phyloP scores from a whole-genome alignment of 2,113 vertebrate genomes.

The Corydoras sp. region DNA sequence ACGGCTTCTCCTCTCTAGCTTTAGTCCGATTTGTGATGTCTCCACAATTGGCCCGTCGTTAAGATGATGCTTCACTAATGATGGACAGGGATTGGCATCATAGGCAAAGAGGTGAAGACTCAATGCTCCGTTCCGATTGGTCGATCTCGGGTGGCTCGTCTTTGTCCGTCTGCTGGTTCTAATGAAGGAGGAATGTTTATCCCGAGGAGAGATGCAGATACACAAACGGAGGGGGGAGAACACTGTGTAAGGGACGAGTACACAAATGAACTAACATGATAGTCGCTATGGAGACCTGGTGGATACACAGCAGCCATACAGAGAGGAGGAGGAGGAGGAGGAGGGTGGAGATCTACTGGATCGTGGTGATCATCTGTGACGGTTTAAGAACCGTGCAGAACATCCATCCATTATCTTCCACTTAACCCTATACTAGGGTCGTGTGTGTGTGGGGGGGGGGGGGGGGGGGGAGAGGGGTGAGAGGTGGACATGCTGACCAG shows the following conservation, averaged over 20 bases:
- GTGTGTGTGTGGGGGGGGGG: no score
- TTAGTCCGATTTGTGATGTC: no score
- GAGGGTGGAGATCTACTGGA: no score
- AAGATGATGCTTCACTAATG: conserved; percentile 18
- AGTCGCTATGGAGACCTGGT: background rate
- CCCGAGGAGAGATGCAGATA: conserved; percentile 4
- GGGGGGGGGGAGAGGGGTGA: no score
- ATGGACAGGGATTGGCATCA: conserved; percentile 6
- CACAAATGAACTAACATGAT: background rate
- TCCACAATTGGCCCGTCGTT: background rate
- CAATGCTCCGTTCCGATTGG: conserved; percentile 32
- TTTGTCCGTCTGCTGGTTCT: background rate
- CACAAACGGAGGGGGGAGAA: conserved; percentile 13
- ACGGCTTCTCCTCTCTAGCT: no score
- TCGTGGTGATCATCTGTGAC: no score
- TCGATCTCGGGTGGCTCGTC: background rate
- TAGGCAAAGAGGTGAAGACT: conserved; percentile 4
- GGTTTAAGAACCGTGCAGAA: no score
- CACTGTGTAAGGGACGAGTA: background rate
- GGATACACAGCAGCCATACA: background rate
- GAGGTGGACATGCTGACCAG: no score
- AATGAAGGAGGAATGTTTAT: background rate
- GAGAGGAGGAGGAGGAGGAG: no score
- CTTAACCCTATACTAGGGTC: no score
- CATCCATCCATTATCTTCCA: no score